Evolutionary conservation across 1,140 invertebrate species (phyloP), one percentile per base, ranked within the genome.

Genomic region (Cyclargus thomasi): DNA sequence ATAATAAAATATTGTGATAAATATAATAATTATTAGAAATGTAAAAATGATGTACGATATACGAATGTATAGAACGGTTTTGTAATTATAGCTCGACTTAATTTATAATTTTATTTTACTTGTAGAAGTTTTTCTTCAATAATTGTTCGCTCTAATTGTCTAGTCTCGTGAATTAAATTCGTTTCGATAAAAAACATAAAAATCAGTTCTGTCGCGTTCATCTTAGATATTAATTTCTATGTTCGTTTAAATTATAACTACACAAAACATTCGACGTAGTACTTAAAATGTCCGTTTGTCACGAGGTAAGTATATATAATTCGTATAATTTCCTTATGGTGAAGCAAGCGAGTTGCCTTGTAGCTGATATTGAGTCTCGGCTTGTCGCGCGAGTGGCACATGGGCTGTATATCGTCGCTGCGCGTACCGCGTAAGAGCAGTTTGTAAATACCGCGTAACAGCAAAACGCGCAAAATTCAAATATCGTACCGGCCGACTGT

Each of bases 1-100:
- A 77, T 80, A 81, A 79, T 74, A 77, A 80, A 80, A 80, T 83
- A 81, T 77, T 88, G 86, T 88, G 86, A 88, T 88, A 88, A 83
- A 75, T 82, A 84, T 72, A 67, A 78, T 74, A 65, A 59, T 59
- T 47, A 53, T 69, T 83, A 83, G 80, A 73, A 70, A 72, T 83
- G 80, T 82, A 84, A 79, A 76, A 80, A 82, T 83, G 76, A 81
- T 79, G 74, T 85, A 83, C 72, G 75, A 74, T 79, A 76, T 75
- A 74, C 65, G 74, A 74, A 80, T 79, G 77, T 88, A 79, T 85
- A 83, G 76, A 82, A 83, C 78, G 71, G 72, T 59, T 73, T 75
- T 83, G 82, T 86, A 83, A 78, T 72, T 83, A 76, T 85, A 85
- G 73, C 21, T 59, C 57, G 80, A 86, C 81, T 78, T 86, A 78